These are phyloP conservation scores for Thereva nobilitata DNA, from an alignment of 2,888 invertebrate genomes.

Conservation along the genomic window DNA sequence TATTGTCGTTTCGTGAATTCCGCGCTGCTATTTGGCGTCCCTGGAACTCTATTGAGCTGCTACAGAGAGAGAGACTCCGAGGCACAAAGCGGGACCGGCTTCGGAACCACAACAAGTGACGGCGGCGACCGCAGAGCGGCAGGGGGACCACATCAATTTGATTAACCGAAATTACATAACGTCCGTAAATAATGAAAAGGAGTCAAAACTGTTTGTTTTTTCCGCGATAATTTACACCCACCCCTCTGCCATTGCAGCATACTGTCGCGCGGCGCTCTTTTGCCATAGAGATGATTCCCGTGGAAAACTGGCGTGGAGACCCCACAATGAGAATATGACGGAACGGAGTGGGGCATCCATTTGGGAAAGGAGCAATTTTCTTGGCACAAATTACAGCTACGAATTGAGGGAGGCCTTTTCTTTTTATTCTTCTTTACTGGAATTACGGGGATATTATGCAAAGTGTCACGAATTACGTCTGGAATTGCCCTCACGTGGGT, in stretches of 20 bases:
- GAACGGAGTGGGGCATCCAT: neutral
- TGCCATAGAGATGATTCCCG: conserved; percentile 9
- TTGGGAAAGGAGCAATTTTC: conserved; percentile 26
- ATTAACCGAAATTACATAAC: conserved; percentile 35
- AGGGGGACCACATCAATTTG: conserved; percentile 14
- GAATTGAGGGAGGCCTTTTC: conserved; percentile 14
- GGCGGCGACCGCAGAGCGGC: neutral
- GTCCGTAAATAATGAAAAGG: conserved; percentile 31
- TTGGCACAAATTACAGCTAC: conserved; percentile 27
- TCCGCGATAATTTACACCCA: conserved; percentile 17
- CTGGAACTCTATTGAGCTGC: conserved; percentile 17
- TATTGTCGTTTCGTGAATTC: conserved; percentile 38
- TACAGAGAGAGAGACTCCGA: conserved; percentile 1
- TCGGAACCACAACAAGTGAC: conserved; percentile 22
- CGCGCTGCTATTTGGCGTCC: conserved; percentile 32
- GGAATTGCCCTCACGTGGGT: conserved; percentile 27
- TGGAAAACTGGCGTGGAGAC: conserved; percentile 15
- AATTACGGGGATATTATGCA: conserved; percentile 14
- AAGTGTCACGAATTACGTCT: conserved; percentile 29
- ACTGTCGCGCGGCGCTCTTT: neutral
- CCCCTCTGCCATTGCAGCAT: neutral
- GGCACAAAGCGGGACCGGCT: conserved; percentile 4
- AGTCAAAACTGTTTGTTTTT: conserved; percentile 32
- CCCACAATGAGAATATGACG: conserved; percentile 19
- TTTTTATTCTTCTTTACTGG: neutral